Evolutionary conservation across 1,140 invertebrate species (phyloP), one percentile per base, ranked within the genome.

Genomic region (Caenorhabditis latens): DNA sequence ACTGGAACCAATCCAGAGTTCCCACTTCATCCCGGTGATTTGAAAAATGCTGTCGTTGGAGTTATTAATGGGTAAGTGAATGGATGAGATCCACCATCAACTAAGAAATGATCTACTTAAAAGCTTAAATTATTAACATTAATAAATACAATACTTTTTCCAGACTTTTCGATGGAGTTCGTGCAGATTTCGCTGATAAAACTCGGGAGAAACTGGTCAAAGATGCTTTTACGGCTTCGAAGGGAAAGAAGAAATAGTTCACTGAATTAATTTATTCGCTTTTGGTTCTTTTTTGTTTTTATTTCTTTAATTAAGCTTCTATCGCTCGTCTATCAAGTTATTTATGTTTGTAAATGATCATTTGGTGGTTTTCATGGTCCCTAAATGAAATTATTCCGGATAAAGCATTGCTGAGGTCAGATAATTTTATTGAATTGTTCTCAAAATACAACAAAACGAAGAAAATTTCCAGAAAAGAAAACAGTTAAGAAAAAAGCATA

Each of bases 1-100:
- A 71, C 43, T 19, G 87, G 87, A 0, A 32, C 83, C 16, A 88
- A 88, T 40, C 48, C 83, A 11, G 84, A 48, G 3, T 85, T 88
- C 46, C 87, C 83, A 14, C 87, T 88, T 40, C 91, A 92, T 84
- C 91, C 91, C 14, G 89, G 88, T 7, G 92, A 92, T 83, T 84
- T 92, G 84, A 92, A 92, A 67, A 48, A 90, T n/a, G 71, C 85
- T 6, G 85, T 90, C 7, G 85, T 85, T 7, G 40, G 24, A 14
- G 24, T 57, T 16, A 86, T 89, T 58, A 87, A 89, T 85, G 67
- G 84, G 86, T 84, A 42, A 57, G 43, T 32, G 42, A 42, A 8
- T 46, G 16, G 32, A 32, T 32, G 32, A 32, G 32, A 32, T 32
- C 32, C 32, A 32, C 32, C 2, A 32, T 32, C 32, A 32, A 32